Percentiles rank a stretch among this genome's conserved stretches.
Conservation (phyloP, 2,797 vertebrate species). For the Catostomus latipinnis region DNA sequence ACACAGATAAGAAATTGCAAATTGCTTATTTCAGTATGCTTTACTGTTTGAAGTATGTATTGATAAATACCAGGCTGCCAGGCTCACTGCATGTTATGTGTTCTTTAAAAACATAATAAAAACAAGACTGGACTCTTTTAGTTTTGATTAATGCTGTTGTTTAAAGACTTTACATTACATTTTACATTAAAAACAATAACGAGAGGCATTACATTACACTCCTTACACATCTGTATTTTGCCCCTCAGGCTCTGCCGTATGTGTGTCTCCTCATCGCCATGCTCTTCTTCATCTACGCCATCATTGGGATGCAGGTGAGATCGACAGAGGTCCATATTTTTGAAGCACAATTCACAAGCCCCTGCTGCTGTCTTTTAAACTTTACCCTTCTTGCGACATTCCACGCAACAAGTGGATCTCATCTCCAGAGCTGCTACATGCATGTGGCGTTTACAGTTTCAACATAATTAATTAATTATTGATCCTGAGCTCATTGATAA, state of each 20-base stretch:
- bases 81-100: too few relatives aligned
- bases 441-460: background rate
- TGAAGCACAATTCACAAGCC: background rate
- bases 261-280: conserved; percentile 98
- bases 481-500: conserved; percentile 9
- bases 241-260: conserved; percentile 90
- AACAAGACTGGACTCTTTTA: too few relatives aligned
- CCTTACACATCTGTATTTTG: conserved; percentile 32
- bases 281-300: conserved; percentile 99
- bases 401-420: background rate
- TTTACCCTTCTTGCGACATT: background rate
- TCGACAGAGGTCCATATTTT: background rate
- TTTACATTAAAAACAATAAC: too few relatives aligned
- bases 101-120: too few relatives aligned
- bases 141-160: too few relatives aligned
- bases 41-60: too few relatives aligned
- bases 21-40: background rate
- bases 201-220: background rate
- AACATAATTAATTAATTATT: conserved; percentile 2
- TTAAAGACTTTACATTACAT: too few relatives aligned
- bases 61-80: too few relatives aligned
- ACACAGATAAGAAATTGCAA: background rate
- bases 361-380: background rate
- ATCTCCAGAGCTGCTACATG: background rate
- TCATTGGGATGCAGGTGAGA: conserved; percentile 98